Conservation (phyloP, 92 coral and sea anemone species). For the Hydrozoanthus gracilis region DNA sequence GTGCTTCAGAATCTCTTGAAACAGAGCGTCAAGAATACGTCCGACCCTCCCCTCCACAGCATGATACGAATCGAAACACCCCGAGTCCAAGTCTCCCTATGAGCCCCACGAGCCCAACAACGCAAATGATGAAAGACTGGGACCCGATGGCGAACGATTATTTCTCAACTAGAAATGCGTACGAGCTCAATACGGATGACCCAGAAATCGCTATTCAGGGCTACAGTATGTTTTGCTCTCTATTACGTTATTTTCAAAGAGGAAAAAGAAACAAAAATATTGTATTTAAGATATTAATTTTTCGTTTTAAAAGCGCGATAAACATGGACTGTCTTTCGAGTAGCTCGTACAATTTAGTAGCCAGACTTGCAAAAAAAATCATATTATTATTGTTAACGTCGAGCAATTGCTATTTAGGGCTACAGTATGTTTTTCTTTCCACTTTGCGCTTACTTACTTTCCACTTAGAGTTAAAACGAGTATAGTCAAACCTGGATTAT, state of each 20-base stretch:
- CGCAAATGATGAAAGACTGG: constrained; percentile 67
- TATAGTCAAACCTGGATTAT: too few species aligned
- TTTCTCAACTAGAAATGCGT: constrained; percentile 80
- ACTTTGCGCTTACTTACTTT: too few species aligned
- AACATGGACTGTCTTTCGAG: too few species aligned
- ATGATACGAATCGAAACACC: background rate
- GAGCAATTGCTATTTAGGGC: constrained; percentile 88
- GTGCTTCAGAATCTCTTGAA: background rate
- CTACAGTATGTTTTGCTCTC: constrained; percentile 72
- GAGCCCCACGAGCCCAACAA: constrained; percentile 70
- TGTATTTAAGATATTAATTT: too few species aligned
- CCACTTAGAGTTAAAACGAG: too few species aligned
- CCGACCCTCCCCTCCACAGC: constrained; percentile 12
- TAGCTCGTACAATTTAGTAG: too few species aligned
- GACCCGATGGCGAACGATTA: constrained; percentile 89
- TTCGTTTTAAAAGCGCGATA: too few species aligned
- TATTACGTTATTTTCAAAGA: background rate
- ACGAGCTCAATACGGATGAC: constrained; percentile 77
- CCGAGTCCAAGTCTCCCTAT: constrained; percentile 45
- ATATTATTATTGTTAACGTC: too few species aligned
- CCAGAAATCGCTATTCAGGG: constrained; percentile 89
- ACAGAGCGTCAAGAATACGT: background rate
- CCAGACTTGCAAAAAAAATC: too few species aligned
- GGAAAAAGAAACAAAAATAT: too few species aligned
- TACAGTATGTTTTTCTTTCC: constrained; percentile 71